These are phyloP conservation scores for Ageneiosus marmoratus DNA, from an alignment of 2,113 vertebrate genomes.

Conservation along the genomic window DNA sequence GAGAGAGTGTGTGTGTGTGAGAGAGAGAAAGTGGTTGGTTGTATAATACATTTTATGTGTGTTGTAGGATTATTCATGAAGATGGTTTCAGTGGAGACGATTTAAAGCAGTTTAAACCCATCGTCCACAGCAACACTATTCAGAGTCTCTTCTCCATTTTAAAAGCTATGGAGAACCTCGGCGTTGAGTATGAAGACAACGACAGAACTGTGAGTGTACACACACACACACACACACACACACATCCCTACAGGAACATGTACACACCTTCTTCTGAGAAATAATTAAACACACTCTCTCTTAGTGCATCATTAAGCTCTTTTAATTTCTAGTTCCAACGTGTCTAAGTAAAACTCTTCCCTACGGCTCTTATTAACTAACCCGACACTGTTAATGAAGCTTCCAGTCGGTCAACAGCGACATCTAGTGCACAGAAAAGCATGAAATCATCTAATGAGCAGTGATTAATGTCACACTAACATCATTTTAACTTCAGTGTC, in stretches of 20 bases:
- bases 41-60: constrained; percentile 7
- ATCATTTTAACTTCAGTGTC: background rate
- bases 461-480: background rate
- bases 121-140: constrained; percentile 99
- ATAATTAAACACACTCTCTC: background rate
- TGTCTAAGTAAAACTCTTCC: too few species aligned
- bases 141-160: constrained; percentile 96
- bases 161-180: constrained; percentile 95
- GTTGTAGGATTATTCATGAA: constrained; percentile 94
- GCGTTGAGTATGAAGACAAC: constrained; percentile 93
- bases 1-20: background rate
- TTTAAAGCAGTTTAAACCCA: constrained; percentile 98
- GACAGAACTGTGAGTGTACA: constrained; percentile 83
- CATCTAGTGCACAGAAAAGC: constrained; percentile 40
- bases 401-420: constrained; percentile 34
- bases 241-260: background rate
- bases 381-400: background rate
- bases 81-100: constrained; percentile 98
- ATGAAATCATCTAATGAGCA: background rate
- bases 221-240: constrained; percentile 1
- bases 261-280: background rate
- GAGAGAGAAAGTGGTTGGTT: background rate
- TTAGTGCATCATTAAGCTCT: background rate
- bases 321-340: background rate
- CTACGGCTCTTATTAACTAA: background rate